Evolutionary conservation across 2,113 vertebrate genomes (phyloP).

Genomic region (Poecile atricapillus): DNA sequence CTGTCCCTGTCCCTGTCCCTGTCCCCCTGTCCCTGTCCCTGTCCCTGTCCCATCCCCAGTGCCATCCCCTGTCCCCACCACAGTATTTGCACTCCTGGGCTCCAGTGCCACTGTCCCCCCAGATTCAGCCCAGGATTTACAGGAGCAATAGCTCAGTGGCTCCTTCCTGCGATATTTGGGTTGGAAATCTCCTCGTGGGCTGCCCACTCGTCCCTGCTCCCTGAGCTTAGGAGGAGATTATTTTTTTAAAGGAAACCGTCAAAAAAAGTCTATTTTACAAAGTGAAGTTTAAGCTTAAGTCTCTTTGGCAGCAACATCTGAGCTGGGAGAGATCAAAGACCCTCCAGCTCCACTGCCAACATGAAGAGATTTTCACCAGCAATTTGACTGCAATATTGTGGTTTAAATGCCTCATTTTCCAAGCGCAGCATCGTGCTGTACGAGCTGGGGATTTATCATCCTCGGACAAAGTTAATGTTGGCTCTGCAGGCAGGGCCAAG

Average conservation of each 20-base stretch:
- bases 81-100: rapidly evolving
- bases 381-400: not conserved
- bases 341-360: not conserved
- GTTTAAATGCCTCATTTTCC: not conserved
- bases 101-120: rapidly evolving
- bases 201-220: not conserved
- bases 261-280: conserved; percentile 35
- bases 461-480: not conserved
- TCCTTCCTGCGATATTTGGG: not conserved
- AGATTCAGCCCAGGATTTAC: not conserved
- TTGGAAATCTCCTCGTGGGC: not conserved
- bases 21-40: no score
- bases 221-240: conserved; percentile 20
- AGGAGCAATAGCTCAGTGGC: not conserved
- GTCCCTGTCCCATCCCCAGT: no score
- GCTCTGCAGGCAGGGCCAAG: not conserved
- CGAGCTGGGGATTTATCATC: not conserved
- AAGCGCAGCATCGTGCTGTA: not conserved
- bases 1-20: no score
- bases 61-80: not conserved
- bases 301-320: conserved; percentile 34
- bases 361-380: not conserved
- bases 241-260: conserved; percentile 27
- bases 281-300: conserved; percentile 50
- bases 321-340: conserved; percentile 54